These are phyloP conservation scores for Heliconius charithonia DNA, from an alignment of 2,888 invertebrate species.

Conservation along the genomic window DNA sequence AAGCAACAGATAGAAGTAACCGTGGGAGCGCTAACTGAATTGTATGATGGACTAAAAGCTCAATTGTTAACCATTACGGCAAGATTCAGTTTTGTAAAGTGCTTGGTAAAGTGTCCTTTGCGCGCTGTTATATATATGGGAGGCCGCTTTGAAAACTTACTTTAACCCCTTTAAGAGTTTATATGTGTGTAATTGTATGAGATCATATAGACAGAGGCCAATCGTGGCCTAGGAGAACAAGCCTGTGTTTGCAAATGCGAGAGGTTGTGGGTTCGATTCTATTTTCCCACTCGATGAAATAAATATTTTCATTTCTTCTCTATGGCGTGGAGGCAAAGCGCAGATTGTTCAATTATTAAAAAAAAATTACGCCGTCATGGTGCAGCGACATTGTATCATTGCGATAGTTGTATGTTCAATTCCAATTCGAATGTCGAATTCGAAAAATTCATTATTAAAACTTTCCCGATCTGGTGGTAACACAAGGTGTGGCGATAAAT, in stretches of 20 bases:
- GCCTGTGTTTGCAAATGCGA: background rate
- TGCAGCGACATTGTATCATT: too few relatives aligned
- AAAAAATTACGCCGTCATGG: too few relatives aligned
- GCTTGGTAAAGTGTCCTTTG: conserved; percentile 24
- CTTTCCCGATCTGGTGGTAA: background rate
- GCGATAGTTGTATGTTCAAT: background rate
- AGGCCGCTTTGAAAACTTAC: background rate
- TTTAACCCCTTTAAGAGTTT: conserved; percentile 8
- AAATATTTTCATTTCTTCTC: too few relatives aligned
- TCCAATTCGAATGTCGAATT: background rate
- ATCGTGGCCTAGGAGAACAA: background rate
- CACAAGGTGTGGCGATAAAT: background rate
- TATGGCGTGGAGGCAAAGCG: too few relatives aligned
- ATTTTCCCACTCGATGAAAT: background rate
- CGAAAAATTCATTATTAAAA: background rate
- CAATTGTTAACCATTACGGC: conserved; percentile 26
- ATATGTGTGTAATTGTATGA: background rate
- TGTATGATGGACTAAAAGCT: conserved; percentile 26
- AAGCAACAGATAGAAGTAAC: conserved; percentile 19
- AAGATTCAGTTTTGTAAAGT: conserved; percentile 26
- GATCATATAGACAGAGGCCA: too few relatives aligned
- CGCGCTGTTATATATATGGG: conserved; percentile 13
- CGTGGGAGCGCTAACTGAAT: conserved; percentile 14
- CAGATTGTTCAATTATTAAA: too few relatives aligned
- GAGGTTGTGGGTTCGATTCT: background rate